These are phyloP conservation scores for Barypeithes pellucidus DNA, from an alignment of 2,888 invertebrate genomes.

Conservation along the genomic window DNA sequence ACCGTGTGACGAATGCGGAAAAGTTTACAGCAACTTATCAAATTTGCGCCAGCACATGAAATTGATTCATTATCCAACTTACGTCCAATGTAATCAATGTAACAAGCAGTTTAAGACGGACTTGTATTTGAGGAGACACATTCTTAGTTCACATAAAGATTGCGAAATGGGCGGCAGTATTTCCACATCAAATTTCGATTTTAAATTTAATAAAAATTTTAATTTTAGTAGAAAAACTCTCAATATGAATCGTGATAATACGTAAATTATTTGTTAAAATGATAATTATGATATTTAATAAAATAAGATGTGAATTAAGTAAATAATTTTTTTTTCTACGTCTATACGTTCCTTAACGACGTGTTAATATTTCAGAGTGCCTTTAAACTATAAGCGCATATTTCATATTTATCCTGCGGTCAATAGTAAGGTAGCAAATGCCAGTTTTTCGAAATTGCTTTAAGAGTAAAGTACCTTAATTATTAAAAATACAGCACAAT, in stretches of 20 bases:
- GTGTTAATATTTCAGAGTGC: no score
- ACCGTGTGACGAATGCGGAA: conserved; percentile 78
- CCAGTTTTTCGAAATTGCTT: no score
- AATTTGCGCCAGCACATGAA: conserved; percentile 79
- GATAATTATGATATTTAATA: not conserved
- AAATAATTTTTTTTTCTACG: no score
- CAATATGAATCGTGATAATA: conserved; percentile 11
- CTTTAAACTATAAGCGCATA: no score
- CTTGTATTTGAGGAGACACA: conserved; percentile 76
- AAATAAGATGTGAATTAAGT: not conserved
- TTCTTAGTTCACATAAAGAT: conserved; percentile 73
- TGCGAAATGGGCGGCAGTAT: not conserved
- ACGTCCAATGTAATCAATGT: conserved; percentile 76
- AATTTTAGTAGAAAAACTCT: conserved; percentile 9
- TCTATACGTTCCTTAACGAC: no score
- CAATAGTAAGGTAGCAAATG: no score
- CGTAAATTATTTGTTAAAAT: conserved; percentile 3
- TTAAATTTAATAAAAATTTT: conserved; percentile 10
- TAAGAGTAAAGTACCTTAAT: no score
- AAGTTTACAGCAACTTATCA: conserved; percentile 78
- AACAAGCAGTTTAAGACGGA: conserved; percentile 78
- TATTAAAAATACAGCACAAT: no score
- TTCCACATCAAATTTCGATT: not conserved
- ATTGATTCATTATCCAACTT: conserved; percentile 78
- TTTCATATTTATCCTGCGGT: no score